Percentiles rank a stretch among this genome's conserved stretches.
These are phyloP conservation scores for Mesitornis unicolor DNA, from an alignment of 2,113 vertebrate genomes.

Conservation along the genomic window DNA sequence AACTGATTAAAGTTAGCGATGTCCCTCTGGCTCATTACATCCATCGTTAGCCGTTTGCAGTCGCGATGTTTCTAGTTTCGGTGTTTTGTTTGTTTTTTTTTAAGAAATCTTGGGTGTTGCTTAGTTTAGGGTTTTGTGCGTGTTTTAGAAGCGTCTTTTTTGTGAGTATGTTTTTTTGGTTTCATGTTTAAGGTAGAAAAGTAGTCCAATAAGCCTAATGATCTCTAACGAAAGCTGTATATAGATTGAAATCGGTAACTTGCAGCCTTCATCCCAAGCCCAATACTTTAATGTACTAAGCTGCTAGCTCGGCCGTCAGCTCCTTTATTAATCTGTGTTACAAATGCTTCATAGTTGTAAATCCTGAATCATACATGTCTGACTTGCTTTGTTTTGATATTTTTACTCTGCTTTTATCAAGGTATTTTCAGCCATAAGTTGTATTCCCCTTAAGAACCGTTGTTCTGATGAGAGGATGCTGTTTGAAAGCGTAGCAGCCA, in stretches of 20 bases:
- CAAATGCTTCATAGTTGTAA: neutral
- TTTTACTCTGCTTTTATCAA: neutral
- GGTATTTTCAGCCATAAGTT: neutral
- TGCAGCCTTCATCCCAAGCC: neutral
- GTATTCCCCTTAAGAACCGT: neutral
- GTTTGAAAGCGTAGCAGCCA: neutral
- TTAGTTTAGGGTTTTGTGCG: neutral
- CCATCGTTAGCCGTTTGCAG: rapidly evolving
- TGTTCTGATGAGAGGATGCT: neutral
- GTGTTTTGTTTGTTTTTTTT: neutral
- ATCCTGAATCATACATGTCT: no score
- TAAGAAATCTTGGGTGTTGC: neutral
- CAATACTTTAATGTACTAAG: neutral
- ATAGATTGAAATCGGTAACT: rapidly evolving
- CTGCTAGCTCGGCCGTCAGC: neutral
- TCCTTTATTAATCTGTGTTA: neutral
- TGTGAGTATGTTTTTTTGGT: neutral
- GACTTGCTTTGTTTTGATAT: neutral
- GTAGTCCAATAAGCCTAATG: neutral
- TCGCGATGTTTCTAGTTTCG: neutral
- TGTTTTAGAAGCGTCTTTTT: neutral
- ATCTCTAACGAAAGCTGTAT: neutral
- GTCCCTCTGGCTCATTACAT: rapidly evolving
- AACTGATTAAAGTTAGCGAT: rapidly evolving
- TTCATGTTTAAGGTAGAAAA: neutral